Evolutionary conservation across 2,797 vertebrate species (phyloP), one percentile per base, ranked within the genome.

Genomic region (Lophius americanus): DNA sequence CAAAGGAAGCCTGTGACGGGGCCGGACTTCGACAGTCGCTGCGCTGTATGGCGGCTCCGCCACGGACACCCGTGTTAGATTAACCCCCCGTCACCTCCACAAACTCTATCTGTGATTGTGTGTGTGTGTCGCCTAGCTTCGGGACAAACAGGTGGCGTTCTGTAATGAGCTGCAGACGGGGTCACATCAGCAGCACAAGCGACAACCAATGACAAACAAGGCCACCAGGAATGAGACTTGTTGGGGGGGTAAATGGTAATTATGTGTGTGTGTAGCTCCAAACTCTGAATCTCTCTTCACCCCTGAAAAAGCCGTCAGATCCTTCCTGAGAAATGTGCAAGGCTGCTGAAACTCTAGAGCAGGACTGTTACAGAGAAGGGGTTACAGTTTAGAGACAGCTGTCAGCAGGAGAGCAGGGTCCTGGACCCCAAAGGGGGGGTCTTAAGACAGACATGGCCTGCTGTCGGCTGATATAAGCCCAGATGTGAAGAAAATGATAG

Each of bases 121-220:
- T 33, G 54, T 14, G 41, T 10, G 61, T 70, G 42, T 69, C 48
- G 53, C 60, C 70, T 84, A 75, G 92, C 90, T 92, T 68, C 83
- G 36, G 90, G 91, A 93, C 86, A 93, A 93, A 93, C 93, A 94
- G 92, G 93, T 94, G 93, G 92, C 84, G 69, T 58, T 85, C 87
- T 87, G 91, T 93, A 93, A 92, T 92, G 91, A 93, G 92, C 82
- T 88, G 86, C 89, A 90, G 89, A 85, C 82, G 54, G 76, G 84
- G 89, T 86, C 90, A 90, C 90, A 91, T 92, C 92, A 91, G 88
- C 79, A 79, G 79, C 84, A 88, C 83, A 85, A 79, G 80, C 76
- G 44, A 72, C 75, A 73, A 60, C 82, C 54, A 87, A 88, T 81
- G 85, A 88, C 89, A 91, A 91, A 90, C 90, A 88, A 79, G 83